phyloP scores from a whole-genome alignment of 2,797 vertebrate species.

The Arrhamphus sclerolepis region DNA sequence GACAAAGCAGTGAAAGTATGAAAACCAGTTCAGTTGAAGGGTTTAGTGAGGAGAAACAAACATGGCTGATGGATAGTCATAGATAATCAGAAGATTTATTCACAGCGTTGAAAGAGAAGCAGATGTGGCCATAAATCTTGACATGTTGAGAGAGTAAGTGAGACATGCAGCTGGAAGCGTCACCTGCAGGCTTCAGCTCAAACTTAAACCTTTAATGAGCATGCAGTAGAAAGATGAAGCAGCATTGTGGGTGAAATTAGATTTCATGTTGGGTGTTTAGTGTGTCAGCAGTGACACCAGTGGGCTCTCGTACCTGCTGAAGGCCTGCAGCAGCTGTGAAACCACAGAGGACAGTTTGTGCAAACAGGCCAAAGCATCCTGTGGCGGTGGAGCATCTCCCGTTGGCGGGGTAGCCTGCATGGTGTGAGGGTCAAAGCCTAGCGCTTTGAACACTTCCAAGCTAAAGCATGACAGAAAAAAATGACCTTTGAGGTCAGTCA shows the following conservation, averaged over 20 bases:
- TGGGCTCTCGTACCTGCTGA: slow-evolving; percentile 83
- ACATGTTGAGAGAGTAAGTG: not conserved
- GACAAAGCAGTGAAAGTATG: not conserved
- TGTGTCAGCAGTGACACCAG: not conserved
- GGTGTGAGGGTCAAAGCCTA: slow-evolving; percentile 72
- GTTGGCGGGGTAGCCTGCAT: slow-evolving; percentile 53
- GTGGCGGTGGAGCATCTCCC: slow-evolving; percentile 69
- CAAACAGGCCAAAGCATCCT: slow-evolving; percentile 79
- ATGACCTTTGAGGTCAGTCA: slow-evolving; percentile 37
- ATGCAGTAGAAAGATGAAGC: no score
- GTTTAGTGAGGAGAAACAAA: not conserved
- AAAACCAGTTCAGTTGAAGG: not conserved
- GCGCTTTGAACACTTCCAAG: slow-evolving; percentile 75
- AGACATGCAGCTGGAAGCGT: not conserved
- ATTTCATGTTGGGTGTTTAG: not conserved
- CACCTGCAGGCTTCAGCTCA: not conserved
- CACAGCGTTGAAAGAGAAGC: not conserved
- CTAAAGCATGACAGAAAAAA: slow-evolving; percentile 67
- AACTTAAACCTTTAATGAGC: not conserved
- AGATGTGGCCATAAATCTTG: not conserved
- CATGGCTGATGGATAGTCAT: not conserved
- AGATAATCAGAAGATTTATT: not conserved
- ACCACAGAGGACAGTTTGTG: slow-evolving; percentile 84
- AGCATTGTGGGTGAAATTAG: not conserved
- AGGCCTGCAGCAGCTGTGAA: slow-evolving; percentile 85